Percentiles rank a stretch among this genome's conserved stretches.
Conservation (phyloP, 2,797 vertebrate species). For the Botia kubotai region DNA sequence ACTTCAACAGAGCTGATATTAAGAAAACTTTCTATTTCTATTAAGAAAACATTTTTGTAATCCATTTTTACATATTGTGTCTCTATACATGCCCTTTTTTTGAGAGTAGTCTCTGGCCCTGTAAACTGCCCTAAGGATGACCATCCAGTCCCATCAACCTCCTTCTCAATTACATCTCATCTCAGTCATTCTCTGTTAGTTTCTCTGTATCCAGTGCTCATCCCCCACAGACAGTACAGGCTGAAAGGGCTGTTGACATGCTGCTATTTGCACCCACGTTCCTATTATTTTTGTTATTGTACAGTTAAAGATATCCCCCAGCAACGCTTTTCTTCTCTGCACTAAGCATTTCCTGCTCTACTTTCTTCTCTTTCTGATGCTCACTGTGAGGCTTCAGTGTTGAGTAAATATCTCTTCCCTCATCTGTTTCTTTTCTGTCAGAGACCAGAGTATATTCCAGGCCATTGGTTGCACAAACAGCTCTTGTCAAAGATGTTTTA, state of each 20-base stretch:
- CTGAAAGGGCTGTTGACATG: constrained; percentile 54
- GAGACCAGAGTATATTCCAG: constrained; percentile 53
- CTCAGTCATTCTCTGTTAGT: constrained; percentile 54
- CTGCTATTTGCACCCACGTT: constrained; percentile 50
- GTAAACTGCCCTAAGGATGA: constrained; percentile 50
- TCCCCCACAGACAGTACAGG: constrained; percentile 24
- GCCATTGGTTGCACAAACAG: constrained; percentile 67
- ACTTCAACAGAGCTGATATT: not conserved
- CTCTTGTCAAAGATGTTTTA: constrained; percentile 72
- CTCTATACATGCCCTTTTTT: not conserved
- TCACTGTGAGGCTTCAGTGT: constrained; percentile 1
- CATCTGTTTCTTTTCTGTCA: constrained; percentile 8
- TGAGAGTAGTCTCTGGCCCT: constrained; percentile 23
- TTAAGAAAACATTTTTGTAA: not conserved
- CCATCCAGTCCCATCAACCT: constrained; percentile 45
- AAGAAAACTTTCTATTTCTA: not conserved
- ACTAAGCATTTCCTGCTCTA: constrained; percentile 35
- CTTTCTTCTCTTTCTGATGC: constrained; percentile 4
- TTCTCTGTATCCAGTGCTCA: constrained; percentile 5
- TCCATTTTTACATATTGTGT: not conserved
- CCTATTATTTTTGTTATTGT: constrained; percentile 56
- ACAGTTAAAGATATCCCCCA: constrained; percentile 54
- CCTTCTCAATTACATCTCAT: constrained; percentile 54
- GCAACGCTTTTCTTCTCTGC: constrained; percentile 32
- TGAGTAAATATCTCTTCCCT: constrained; percentile 22